Evolutionary conservation across 1,140 invertebrate genomes (phyloP), one percentile per base, ranked within the genome.

Genomic region (Carcinoscorpius rotundicauda): DNA sequence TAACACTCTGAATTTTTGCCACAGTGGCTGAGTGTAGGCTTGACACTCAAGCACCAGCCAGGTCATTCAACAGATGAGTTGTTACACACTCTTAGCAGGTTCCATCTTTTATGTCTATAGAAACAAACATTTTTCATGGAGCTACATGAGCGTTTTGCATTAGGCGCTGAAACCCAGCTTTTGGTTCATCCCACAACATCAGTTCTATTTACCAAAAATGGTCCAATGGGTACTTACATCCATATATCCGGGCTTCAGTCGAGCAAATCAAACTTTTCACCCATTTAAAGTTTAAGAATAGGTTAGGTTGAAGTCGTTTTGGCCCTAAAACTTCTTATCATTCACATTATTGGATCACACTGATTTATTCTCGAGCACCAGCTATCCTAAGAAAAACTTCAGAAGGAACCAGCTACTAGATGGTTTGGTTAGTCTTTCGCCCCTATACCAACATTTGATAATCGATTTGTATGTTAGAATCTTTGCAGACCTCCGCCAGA

Each of bases 151-250:
- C 83, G 80, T 66, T 52, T 62, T 50, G 65, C 72, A 65, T 78
- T 69, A 64, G 76, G 72, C 75, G 70, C 72, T 73, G 68, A 73
- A 79, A 73, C 72, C 72, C 81, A 74, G 80, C 84, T 82, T 86
- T 85, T 81, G 83, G 85, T 87, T 86, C 85, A 87, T 88, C 86
- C 85, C 85, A 82, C 87, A 89, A 81, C 87, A 84, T 86, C 86
- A 89, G 87, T 89, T 89, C 87, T 89, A 86, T 86, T 88, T 88
- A 89, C 87, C 86, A 88, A 89, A 89, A 88, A 80, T 88, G 86
- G 86, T 86, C 85, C 86, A 87, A 85, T 88, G 81, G 83, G 83
- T 82, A 84, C 84, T 82, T 78, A 49, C 57, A 64, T 64, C 57
- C 62, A 57, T n/a, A 79, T 78, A 84, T 78, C 76, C 76, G 62